A percentile compares a stretch with the other conserved stretches of the same genome.
Evolutionary conservation across 2,113 vertebrate genomes (phyloP).

Genomic region (Carettochelys insculpta): DNA sequence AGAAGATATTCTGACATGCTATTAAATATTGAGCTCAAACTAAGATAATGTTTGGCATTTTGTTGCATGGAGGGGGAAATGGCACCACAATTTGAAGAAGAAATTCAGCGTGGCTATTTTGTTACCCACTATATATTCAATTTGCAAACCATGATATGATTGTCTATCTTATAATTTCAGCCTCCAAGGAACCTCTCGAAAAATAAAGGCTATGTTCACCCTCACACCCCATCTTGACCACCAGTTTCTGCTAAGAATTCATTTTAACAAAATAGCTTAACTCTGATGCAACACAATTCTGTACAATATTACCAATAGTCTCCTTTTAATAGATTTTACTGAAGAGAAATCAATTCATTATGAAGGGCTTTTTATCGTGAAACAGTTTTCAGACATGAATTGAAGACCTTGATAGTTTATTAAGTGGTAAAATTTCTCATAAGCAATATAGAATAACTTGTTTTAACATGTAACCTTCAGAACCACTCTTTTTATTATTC

Average conservation of each 20-base stretch:
- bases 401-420: constrained; percentile 32
- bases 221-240: not conserved
- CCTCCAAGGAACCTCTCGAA: not conserved
- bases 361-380: not conserved
- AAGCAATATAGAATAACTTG: constrained; percentile 55
- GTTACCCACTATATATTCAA: not conserved
- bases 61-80: not conserved
- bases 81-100: fast-evolving
- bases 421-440: constrained; percentile 46
- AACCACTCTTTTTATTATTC: constrained; percentile 44
- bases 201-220: no score
- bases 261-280: not conserved
- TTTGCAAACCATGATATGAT: not conserved
- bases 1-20: not conserved
- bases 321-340: constrained; percentile 37
- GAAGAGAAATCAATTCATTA: constrained; percentile 24
- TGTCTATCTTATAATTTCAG: not conserved
- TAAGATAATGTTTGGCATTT: not conserved
- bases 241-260: constrained; percentile 19
- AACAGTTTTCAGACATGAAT: constrained; percentile 15
- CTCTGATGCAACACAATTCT: not conserved
- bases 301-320: not conserved
- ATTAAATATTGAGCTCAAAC: not conserved
- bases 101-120: not conserved
- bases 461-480: constrained; percentile 52